Evolutionary conservation across 53 echinoderm and acorn worm species (phyloP).

Genomic region (Crossaster papposus): DNA sequence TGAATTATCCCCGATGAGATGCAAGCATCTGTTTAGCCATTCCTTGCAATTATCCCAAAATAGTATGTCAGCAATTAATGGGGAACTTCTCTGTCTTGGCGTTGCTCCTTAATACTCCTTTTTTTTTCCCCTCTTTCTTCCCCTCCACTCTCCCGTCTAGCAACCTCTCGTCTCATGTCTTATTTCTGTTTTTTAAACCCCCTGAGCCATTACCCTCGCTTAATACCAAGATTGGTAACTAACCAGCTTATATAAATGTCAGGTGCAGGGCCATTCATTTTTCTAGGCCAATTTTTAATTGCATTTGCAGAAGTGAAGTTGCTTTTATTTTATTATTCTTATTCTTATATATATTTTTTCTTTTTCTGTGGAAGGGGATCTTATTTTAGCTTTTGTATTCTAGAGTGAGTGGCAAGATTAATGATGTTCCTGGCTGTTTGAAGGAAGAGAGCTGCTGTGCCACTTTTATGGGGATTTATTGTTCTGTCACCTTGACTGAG

Average conservation of each 20-base stretch:
- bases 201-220: slow-evolving; percentile 43
- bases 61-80: slow-evolving; percentile 69
- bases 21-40: slow-evolving; percentile 70
- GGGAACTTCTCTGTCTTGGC: slow-evolving; percentile 41
- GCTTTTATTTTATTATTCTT: no score
- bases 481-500: slow-evolving; percentile 40
- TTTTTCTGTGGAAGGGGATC: background rate
- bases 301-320: slow-evolving; percentile 55
- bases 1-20: slow-evolving; percentile 63
- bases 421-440: slow-evolving; percentile 30
- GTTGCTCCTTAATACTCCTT: slow-evolving; percentile 4
- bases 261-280: slow-evolving; percentile 55
- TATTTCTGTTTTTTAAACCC: slow-evolving; percentile 20
- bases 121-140: background rate
- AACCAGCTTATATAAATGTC: slow-evolving; percentile 62
- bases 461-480: slow-evolving; percentile 62
- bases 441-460: slow-evolving; percentile 47
- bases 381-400: background rate
- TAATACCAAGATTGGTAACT: slow-evolving; percentile 58
- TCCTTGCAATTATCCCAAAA: slow-evolving; percentile 69
- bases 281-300: slow-evolving; percentile 59
- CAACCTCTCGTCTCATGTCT: background rate
- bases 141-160: background rate
- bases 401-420: slow-evolving; percentile 45
- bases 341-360: background rate